phyloP scores from a whole-genome alignment of 2,888 invertebrate species.

The Agrotis puta region DNA sequence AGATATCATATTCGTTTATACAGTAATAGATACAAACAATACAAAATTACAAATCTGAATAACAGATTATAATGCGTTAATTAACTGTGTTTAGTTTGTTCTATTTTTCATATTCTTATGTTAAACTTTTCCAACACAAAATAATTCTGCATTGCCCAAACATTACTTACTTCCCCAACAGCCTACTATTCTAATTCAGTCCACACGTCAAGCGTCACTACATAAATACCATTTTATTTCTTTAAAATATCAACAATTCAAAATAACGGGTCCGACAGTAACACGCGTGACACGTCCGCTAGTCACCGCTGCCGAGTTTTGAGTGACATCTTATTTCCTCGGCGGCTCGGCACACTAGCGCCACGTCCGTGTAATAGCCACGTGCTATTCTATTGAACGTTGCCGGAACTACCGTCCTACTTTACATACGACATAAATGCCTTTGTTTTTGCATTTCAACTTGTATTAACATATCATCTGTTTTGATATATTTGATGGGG shows the following conservation, averaged over 20 bases:
- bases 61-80: background rate
- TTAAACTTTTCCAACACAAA: no score
- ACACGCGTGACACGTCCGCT: slow-evolving; percentile 75
- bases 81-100: background rate
- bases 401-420: slow-evolving; percentile 75
- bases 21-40: no score
- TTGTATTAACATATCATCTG: slow-evolving; percentile 43
- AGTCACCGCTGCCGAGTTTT: slow-evolving; percentile 73
- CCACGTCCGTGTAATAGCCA: slow-evolving; percentile 62
- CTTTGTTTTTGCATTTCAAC: slow-evolving; percentile 56
- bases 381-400: slow-evolving; percentile 71
- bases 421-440: slow-evolving; percentile 67
- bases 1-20: no score
- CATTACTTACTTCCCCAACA: background rate
- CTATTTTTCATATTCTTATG: background rate
- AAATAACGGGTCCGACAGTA: slow-evolving; percentile 52
- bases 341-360: slow-evolving; percentile 75
- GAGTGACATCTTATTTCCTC: slow-evolving; percentile 88
- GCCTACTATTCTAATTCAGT: slow-evolving; percentile 16
- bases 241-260: slow-evolving; percentile 61
- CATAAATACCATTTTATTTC: slow-evolving; percentile 32
- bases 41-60: no score
- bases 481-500: slow-evolving; percentile 38
- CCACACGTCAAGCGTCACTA: background rate
- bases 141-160: background rate